Evolutionary conservation across 2,113 vertebrate species (phyloP).

Genomic region (Gobius niger): DNA sequence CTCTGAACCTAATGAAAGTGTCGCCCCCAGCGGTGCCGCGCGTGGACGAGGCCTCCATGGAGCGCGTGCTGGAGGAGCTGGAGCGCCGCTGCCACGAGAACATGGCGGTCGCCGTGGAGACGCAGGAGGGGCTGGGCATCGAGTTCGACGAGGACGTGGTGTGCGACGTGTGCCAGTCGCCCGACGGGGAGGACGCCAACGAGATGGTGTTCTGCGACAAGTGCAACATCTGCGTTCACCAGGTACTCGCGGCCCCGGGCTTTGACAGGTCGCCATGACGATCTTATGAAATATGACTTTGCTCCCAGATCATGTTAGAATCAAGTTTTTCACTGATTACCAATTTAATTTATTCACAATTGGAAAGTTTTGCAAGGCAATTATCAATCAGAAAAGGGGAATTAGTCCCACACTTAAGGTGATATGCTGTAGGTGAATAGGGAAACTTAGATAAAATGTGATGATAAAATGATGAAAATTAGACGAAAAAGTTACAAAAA

Average conservation of each 20-base stretch:
- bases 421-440: no score
- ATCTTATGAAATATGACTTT: no score
- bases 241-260: conserved; percentile 79
- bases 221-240: conserved; percentile 98
- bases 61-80: conserved; percentile 90
- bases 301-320: no score
- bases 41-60: conserved; percentile 91
- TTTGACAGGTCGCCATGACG: no score
- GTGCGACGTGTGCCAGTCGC: conserved; percentile 95
- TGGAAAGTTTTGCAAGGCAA: no score
- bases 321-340: no score
- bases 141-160: conserved; percentile 98
- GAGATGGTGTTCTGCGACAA: conserved; percentile 99
- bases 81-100: conserved; percentile 90
- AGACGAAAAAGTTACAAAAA: no score
- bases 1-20: neutral
- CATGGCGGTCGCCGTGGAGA: conserved; percentile 93
- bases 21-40: conserved; percentile 71
- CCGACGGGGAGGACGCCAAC: conserved; percentile 95
- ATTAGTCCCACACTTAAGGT: no score
- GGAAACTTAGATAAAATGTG: no score
- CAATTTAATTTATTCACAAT: no score
- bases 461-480: no score
- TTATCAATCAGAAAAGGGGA: no score
- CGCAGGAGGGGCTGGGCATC: conserved; percentile 93